Evolutionary conservation across 2,113 vertebrate genomes (phyloP).

Genomic region (Furnarius figulus): DNA sequence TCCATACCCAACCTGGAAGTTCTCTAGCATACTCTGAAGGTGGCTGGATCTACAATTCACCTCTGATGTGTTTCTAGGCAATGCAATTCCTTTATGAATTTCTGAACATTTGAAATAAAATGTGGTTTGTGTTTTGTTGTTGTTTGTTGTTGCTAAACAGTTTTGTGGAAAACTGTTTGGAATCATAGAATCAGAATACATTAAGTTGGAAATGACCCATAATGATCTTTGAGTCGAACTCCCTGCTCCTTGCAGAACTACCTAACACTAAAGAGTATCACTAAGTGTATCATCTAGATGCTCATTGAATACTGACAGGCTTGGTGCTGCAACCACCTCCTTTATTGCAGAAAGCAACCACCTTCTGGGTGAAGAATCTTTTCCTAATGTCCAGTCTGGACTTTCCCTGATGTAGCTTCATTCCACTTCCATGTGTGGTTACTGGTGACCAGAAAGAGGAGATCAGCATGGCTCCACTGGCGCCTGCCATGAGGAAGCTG

Average conservation of each 20-base stretch:
- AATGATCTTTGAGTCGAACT: rapidly evolving
- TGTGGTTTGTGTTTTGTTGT: neutral
- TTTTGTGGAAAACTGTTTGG: neutral
- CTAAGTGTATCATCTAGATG: too few species aligned
- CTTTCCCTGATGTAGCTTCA: neutral
- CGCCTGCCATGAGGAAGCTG: neutral
- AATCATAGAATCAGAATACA: neutral
- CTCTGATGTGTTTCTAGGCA: neutral
- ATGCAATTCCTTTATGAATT: neutral
- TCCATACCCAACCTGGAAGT: neutral
- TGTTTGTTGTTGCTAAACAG: neutral
- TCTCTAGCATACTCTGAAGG: neutral
- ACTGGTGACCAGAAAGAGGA: neutral
- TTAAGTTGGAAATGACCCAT: neutral
- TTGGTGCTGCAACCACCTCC: neutral
- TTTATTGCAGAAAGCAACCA: neutral
- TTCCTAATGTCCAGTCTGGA: neutral
- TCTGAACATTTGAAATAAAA: neutral
- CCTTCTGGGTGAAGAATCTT: neutral
- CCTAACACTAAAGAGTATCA: neutral
- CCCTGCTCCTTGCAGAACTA: rapidly evolving
- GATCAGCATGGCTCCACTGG: neutral
- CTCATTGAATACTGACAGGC: neutral
- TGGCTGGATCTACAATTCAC: neutral
- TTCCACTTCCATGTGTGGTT: rapidly evolving